These are phyloP conservation scores for Oryzias curvinotus DNA, from an alignment of 2,113 vertebrate species.

Conservation along the genomic window DNA sequence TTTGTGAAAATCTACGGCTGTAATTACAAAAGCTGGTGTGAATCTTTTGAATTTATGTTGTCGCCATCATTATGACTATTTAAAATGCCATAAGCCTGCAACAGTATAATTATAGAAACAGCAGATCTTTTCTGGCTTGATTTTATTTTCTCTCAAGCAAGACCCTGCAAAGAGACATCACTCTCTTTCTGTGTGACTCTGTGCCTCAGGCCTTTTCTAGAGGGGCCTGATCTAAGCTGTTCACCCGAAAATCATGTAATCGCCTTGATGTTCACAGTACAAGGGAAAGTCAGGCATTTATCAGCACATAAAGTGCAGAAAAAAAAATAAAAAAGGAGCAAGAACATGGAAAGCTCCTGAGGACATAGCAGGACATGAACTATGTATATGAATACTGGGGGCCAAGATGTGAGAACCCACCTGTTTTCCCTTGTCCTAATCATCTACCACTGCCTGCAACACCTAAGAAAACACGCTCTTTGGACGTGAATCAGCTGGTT, in stretches of 20 bases:
- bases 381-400: neutral
- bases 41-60: constrained; percentile 32
- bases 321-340: constrained; percentile 18
- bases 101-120: constrained; percentile 22
- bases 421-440: neutral
- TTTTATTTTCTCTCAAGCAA: constrained; percentile 20
- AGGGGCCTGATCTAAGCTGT: constrained; percentile 28
- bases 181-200: constrained; percentile 1
- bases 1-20: constrained; percentile 9
- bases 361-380: constrained; percentile 7
- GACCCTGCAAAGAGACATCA: neutral
- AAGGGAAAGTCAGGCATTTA: constrained; percentile 46
- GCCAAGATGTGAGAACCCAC: neutral
- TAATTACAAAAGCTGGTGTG: constrained; percentile 28
- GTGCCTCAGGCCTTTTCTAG: constrained; percentile 11
- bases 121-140: constrained; percentile 13
- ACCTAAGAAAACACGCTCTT: neutral
- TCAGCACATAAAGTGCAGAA: constrained; percentile 31
- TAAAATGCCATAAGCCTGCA: neutral
- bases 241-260: constrained; percentile 44
- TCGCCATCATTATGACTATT: constrained; percentile 11
- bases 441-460: neutral
- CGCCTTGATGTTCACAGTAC: constrained; percentile 37
- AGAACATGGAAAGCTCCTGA: constrained; percentile 4
- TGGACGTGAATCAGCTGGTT: too few relatives aligned